These are phyloP conservation scores for Bemisia tabaci DNA, from an alignment of 1,140 invertebrate species.

Conservation along the genomic window DNA sequence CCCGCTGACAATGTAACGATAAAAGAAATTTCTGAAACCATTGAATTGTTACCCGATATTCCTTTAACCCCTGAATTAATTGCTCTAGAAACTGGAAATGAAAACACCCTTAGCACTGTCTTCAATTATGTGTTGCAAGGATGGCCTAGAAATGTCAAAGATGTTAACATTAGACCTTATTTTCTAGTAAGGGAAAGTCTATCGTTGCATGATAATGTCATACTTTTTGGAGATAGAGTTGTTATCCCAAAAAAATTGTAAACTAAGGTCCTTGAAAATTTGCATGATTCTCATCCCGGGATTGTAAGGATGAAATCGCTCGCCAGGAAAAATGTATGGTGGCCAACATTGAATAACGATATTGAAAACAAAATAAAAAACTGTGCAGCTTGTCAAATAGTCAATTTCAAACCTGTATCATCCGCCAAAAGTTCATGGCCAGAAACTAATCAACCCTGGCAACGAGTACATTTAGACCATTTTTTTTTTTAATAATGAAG, in stretches of 20 bases:
- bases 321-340: conserved; percentile 28
- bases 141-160: not conserved
- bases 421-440: too few relatives aligned
- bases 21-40: not conserved
- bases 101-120: not conserved
- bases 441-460: too few relatives aligned
- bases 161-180: not conserved
- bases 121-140: not conserved
- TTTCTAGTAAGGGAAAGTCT: not conserved
- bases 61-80: not conserved
- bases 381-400: too few relatives aligned
- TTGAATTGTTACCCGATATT: not conserved
- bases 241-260: conserved; percentile 24
- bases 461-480: too few relatives aligned
- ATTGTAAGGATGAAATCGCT: conserved; percentile 29
- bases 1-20: not conserved
- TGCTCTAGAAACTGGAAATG: not conserved
- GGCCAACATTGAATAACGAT: conserved; percentile 26
- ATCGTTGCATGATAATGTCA: conserved; percentile 1
- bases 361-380: too few relatives aligned
- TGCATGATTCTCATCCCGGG: conserved; percentile 27
- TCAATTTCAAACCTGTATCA: too few relatives aligned
- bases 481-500: too few relatives aligned
- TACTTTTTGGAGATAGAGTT: conserved; percentile 16
- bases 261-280: conserved; percentile 18